Percentiles rank a stretch among this genome's conserved stretches.
These are phyloP conservation scores for Thymelicus lineola DNA, from an alignment of 2,888 invertebrate genomes.

Conservation along the genomic window DNA sequence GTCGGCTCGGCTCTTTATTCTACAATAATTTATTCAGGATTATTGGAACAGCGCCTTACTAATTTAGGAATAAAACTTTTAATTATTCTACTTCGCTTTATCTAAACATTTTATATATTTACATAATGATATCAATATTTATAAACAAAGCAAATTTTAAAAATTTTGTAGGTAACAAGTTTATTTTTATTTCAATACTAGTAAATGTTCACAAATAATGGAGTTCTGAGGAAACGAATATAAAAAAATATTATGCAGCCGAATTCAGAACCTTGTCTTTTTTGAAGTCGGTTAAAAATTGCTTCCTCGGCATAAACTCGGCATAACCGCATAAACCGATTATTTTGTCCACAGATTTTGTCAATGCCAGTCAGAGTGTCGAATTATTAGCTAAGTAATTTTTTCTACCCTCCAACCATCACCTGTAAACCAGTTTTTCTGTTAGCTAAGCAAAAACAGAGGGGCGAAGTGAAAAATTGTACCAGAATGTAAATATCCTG, in stretches of 20 bases:
- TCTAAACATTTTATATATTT: not conserved
- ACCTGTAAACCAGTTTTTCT: constrained; percentile 39
- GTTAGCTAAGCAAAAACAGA: constrained; percentile 43
- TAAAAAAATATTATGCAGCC: no score
- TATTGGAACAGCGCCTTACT: not conserved
- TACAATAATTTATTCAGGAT: constrained; percentile 7
- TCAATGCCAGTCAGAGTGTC: constrained; percentile 6
- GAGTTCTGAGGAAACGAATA: no score
- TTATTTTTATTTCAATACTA: not conserved
- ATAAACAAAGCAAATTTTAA: no score
- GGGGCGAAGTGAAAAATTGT: constrained; percentile 47
- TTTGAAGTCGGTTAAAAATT: no score
- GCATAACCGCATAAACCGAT: no score
- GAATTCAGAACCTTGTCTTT: no score
- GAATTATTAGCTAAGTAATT: constrained; percentile 32
- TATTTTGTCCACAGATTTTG: not conserved
- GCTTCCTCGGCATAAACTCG: no score
- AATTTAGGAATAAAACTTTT: constrained; percentile 1
- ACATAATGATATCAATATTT: no score
- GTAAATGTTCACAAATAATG: no score
- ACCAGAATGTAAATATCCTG: constrained; percentile 48
- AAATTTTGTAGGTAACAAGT: no score
- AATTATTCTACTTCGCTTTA: not conserved
- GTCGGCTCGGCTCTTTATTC: constrained; percentile 9
- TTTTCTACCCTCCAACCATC: constrained; percentile 30